Base-by-base conservation (phyloP, 2,888 invertebrate genomes). In the Pachymerium ferrugineum region DNA sequence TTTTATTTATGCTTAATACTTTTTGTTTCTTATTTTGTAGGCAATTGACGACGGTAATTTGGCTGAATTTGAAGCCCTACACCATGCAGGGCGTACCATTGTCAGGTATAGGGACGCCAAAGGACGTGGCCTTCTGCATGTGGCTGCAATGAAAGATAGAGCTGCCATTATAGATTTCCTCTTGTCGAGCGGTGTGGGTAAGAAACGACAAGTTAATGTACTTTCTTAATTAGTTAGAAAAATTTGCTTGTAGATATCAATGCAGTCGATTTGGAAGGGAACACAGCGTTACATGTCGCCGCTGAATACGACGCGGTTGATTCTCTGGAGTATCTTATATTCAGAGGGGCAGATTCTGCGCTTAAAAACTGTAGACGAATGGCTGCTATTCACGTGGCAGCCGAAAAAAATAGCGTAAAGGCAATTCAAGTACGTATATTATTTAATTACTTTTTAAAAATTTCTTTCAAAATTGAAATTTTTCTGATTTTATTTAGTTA, bases 11-110 rank as follows among this genome's bases (percentile, higher is more conserved):
- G n/a, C n/a, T n/a, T n/a, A n/a, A n/a, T n/a, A n/a, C n/a, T n/a
- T 62, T 73, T 68, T 47, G 19, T 74, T 42, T 62, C 29, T 67
- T 19, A 35, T 47, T 69, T 77, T 77, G 1, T 83, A 94, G 93
- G 91, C 91, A 29, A 93, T 93, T 0, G 91, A 92, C 80, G 89
- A 89, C 76, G 93, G 93, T 3, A 91, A 93, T 83, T 84, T 92
- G 71, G 90, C 90, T 75, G 91, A 91, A 79, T 92, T 94, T 79
- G 88, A 88, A 81, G 85, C 89, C 0, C 84, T 93, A 14, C 91
- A 89, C 80, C 85, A 88, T 76, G 88, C 87, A 70, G 91, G 93
- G 79, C 89, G 89, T 0, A 85, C 87, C 2, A 87, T 92, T 4
- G 83, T 94, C n/a, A 82, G 85, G 0, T 86, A 92, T 8, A 85